A percentile compares a stretch with the other conserved stretches of the same genome.
These are phyloP conservation scores for Brachyptera putata DNA, from an alignment of 2,888 invertebrate genomes.

Conservation along the genomic window DNA sequence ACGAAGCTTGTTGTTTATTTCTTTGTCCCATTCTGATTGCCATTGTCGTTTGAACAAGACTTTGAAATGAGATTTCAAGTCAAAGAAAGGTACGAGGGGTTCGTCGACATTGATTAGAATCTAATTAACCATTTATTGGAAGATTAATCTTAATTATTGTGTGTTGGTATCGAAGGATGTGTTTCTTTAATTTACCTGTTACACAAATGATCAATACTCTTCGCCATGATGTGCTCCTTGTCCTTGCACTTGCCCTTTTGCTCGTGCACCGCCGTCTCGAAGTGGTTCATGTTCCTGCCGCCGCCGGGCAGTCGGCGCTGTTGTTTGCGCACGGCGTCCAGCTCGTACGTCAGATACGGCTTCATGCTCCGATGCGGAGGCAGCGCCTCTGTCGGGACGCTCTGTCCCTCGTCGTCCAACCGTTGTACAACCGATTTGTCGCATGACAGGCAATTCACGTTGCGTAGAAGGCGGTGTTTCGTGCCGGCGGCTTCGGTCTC, in stretches of 20 bases:
- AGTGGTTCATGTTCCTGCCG: conserved; percentile 18
- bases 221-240: conserved; percentile 36
- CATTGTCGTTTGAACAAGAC: too few species aligned
- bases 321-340: conserved; percentile 54
- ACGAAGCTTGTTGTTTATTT: too few species aligned
- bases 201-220: conserved; percentile 50
- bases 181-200: too few species aligned
- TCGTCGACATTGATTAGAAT: too few species aligned
- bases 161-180: too few species aligned
- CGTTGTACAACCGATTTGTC: conserved; percentile 61
- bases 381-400: conserved; percentile 47
- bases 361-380: conserved; percentile 58
- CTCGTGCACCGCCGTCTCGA: conserved; percentile 6
- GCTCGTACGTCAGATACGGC: conserved; percentile 67
- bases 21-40: too few species aligned
- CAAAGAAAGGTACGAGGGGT: too few species aligned
- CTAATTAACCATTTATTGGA: too few species aligned
- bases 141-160: too few species aligned
- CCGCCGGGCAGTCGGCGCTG: conserved; percentile 39
- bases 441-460: conserved; percentile 73
- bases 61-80: too few species aligned
- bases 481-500: conserved; percentile 71
- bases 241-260: conserved; percentile 32
- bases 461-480: conserved; percentile 60
- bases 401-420: conserved; percentile 50